These are phyloP conservation scores for Penaeus chinensis DNA, from an alignment of 1,140 invertebrate genomes.

Conservation along the genomic window DNA sequence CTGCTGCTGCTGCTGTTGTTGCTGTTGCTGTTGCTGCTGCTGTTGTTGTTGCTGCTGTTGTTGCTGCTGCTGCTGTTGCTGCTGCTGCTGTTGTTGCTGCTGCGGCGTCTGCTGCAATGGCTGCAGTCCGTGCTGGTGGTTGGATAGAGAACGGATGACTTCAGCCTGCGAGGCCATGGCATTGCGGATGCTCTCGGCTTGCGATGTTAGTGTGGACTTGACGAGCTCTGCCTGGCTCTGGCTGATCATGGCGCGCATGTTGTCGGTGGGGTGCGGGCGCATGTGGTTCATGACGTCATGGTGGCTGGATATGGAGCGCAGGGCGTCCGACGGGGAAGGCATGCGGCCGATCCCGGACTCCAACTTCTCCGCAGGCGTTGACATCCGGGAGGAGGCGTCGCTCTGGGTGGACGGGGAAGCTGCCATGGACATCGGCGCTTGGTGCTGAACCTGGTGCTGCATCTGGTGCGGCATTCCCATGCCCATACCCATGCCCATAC, in stretches of 20 bases:
- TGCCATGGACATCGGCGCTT: constrained; percentile 63
- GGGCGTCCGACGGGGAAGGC: constrained; percentile 63
- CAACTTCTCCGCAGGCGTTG: constrained; percentile 64
- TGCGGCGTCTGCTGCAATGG: constrained; percentile 68
- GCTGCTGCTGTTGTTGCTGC: constrained; percentile 73
- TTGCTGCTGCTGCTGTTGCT: constrained; percentile 69
- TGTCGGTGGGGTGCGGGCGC: constrained; percentile 62
- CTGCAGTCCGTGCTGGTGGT: constrained; percentile 71
- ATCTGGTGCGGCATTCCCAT: constrained; percentile 64
- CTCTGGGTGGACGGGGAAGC: constrained; percentile 64
- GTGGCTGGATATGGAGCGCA: constrained; percentile 62
- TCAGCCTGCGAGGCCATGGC: constrained; percentile 63
- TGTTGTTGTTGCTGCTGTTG: constrained; percentile 67
- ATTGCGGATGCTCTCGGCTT: constrained; percentile 63
- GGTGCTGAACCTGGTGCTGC: constrained; percentile 63
- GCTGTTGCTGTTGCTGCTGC: constrained; percentile 72
- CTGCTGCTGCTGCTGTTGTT: constrained; percentile 74
- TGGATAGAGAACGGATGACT: constrained; percentile 57
- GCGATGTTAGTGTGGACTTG: constrained; percentile 61
- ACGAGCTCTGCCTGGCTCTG: constrained; percentile 65
- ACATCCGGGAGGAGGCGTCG: constrained; percentile 64
- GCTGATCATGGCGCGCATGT: constrained; percentile 64
- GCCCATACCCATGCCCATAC: constrained; percentile 62
- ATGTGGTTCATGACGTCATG: constrained; percentile 64
- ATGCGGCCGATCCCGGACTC: constrained; percentile 61